Base-by-base conservation (phyloP, 2,888 invertebrate genomes). In the Amiota minor region DNA sequence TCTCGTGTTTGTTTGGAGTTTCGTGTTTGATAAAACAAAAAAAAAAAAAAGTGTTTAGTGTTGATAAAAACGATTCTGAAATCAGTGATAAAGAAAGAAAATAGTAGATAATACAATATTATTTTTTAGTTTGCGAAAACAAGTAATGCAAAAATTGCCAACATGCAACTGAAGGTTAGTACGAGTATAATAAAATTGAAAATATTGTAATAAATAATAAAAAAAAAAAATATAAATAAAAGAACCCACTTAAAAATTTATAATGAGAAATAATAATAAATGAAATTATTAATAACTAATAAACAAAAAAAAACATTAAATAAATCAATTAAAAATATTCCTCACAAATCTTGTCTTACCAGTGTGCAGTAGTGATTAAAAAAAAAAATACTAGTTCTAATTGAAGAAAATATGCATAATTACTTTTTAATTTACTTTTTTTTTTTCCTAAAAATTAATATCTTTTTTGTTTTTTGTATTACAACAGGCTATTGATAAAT, bases 131-230 rank as follows among this genome's bases (percentile, higher is more conserved):
- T 77, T 87, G 86, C 82, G 82, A 81, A 74, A 35, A 4, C 59
- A 59, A 84, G 80, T 75, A 72, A 79, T 75, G 73, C 78, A 69
- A 59, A 71, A 72, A 80, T 79, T 76, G 77, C 85, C 50, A 85
- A 82, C 72, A 86, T 86, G 86, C 86, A 86, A 84, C 73, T 87
- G 74, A 86, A 86, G 86, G 86, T 86, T 76, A 72, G 81, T 84
- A 76, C 18, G 16, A 47, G 56, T 14, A 8, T 46, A 12, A 56
- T 62, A 9, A 49, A 4, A 72, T 59, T 49, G 1, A 76, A 62
- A 73, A 64, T 12, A 50, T 11, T 2, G 18, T 12, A 1, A 47
- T 53, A 75, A 55, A 45, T 46, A 47, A 49, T 18, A 64, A 16
- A 64, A 46, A 9, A 45, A n/a, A n/a, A 64, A 45, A 64, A 45